Percentiles rank a stretch among this genome's conserved stretches.
Evolutionary conservation across 2,113 vertebrate genomes (phyloP).

Genomic region (Probosciger aterrimus): DNA sequence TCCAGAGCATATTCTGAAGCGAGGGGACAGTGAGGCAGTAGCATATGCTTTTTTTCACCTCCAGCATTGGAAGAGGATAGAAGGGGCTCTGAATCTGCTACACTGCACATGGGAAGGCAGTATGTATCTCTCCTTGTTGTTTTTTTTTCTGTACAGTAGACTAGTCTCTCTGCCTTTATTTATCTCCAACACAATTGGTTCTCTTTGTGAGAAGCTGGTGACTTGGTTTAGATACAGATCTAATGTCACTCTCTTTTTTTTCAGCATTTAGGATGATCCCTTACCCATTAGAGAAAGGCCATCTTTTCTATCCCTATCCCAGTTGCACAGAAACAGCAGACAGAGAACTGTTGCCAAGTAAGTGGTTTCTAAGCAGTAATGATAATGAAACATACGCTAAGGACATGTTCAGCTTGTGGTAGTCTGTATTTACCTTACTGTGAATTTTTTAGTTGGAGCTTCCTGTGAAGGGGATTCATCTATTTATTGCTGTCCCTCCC

Average conservation of each 20-base stretch:
- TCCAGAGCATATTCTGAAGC: conserved; percentile 97
- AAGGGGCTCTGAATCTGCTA: conserved; percentile 94
- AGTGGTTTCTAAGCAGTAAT: conserved; percentile 72
- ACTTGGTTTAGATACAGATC: not conserved
- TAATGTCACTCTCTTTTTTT: not conserved
- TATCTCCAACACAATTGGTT: not conserved
- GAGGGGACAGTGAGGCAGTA: conserved; percentile 96
- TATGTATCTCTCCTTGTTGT: conserved; percentile 72
- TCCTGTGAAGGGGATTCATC: not conserved
- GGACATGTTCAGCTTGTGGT: conserved; percentile 16
- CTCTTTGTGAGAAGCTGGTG: not conserved
- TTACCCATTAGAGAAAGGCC: conserved; percentile 95
- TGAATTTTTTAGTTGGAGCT: conserved; percentile 1
- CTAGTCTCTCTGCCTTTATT: not conserved
- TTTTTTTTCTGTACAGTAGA: not conserved
- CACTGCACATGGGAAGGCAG: conserved; percentile 99
- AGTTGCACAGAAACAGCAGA: conserved; percentile 98
- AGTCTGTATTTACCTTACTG: conserved; percentile 32
- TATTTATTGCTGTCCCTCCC: conserved; percentile 21
- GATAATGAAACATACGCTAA: conserved; percentile 40
- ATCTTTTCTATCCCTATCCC: conserved; percentile 98
- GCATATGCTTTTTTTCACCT: conserved; percentile 98
- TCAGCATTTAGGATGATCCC: conserved; percentile 98
- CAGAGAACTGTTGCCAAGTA: conserved; percentile 95
- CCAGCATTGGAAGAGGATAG: conserved; percentile 98